Conservation (phyloP, 64 coral and sea anemone species). For the Exaiptasia diaphana region DNA sequence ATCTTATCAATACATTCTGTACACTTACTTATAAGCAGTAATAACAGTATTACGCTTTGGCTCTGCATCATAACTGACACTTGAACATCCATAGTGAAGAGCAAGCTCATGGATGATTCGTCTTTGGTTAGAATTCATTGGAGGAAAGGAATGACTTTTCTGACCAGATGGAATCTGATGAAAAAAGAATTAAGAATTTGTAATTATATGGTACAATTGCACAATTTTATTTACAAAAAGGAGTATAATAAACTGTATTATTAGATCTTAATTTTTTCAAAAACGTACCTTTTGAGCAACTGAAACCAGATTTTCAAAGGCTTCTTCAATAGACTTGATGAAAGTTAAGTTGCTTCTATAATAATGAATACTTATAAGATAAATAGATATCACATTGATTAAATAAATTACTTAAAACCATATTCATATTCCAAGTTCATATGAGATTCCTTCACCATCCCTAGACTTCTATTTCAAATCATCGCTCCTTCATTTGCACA, state of each 20-base stretch:
- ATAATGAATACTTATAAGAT: neutral
- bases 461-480: too few relatives aligned
- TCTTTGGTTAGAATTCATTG: constrained; percentile 87
- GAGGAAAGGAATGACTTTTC: constrained; percentile 61
- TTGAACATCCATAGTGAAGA: constrained; percentile 65
- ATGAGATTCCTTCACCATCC: too few relatives aligned
- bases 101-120: constrained; percentile 86
- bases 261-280: too few relatives aligned
- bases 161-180: constrained; percentile 38
- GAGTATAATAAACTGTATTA: neutral
- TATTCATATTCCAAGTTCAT: too few relatives aligned
- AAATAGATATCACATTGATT: too few relatives aligned
- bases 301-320: constrained; percentile 71
- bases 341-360: constrained; percentile 62
- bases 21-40: constrained; percentile 83
- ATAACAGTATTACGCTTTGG: constrained; percentile 86
- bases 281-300: constrained; percentile 72
- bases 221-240: neutral
- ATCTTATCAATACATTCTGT: too few relatives aligned
- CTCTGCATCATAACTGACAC: constrained; percentile 80
- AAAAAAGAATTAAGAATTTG: neutral
- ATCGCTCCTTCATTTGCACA: too few relatives aligned
- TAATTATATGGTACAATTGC: neutral
- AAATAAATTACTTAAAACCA: too few relatives aligned
- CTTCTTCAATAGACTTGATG: constrained; percentile 80